These are phyloP conservation scores for Pollimyrus isidori DNA, from an alignment of 2,113 vertebrate genomes.

Conservation along the genomic window DNA sequence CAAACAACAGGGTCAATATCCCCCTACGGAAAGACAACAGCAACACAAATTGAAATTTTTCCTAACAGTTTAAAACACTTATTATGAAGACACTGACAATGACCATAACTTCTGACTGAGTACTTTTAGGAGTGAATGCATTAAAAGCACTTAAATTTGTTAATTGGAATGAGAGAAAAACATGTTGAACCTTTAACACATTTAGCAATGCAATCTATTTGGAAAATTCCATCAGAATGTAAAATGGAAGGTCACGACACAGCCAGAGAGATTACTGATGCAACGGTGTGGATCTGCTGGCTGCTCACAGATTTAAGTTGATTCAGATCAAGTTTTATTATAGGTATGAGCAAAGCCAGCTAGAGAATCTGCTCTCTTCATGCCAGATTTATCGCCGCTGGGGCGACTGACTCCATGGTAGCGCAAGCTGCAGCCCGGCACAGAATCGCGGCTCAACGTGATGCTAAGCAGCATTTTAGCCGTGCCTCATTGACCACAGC, in stretches of 20 bases:
- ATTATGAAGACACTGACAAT: neutral
- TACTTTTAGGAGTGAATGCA: neutral
- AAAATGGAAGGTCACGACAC: neutral
- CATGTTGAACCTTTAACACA: neutral
- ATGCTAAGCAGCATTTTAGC: slow-evolving; percentile 34
- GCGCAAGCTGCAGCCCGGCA: neutral
- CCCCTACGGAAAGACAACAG: neutral
- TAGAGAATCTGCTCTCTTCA: neutral
- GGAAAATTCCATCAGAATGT: neutral
- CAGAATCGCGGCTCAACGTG: neutral
- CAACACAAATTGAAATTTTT: neutral
- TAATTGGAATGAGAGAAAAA: neutral
- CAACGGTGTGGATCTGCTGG: neutral
- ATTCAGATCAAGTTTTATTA: neutral
- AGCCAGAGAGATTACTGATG: neutral
- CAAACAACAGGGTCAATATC: slow-evolving; percentile 15
- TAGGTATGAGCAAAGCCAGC: neutral
- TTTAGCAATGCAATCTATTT: neutral
- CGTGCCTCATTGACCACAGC: slow-evolving; percentile 54
- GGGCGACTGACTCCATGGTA: neutral
- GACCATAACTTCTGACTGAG: neutral
- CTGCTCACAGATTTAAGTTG: neutral
- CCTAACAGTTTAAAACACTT: neutral
- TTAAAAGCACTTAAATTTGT: neutral
- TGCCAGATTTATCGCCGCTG: neutral